A percentile compares a stretch with the other conserved stretches of the same genome.
Conservation (phyloP, 2,113 vertebrate species). For the Taurulus bubalis region DNA sequence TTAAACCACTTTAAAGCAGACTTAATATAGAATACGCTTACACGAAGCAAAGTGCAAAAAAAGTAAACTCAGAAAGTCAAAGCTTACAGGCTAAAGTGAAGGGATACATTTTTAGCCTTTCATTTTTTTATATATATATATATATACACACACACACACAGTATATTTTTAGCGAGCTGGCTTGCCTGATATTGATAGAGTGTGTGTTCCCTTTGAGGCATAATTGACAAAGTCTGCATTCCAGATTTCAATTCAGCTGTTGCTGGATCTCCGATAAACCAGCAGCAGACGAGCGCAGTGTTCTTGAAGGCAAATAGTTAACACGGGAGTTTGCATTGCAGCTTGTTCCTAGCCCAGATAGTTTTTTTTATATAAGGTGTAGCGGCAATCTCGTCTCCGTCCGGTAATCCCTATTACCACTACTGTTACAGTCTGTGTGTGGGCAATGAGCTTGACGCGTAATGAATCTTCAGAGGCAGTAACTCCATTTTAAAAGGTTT, state of each 20-base stretch:
- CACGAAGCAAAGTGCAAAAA: too few relatives aligned
- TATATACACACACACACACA: too few relatives aligned
- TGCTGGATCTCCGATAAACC: not conserved
- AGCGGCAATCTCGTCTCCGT: too few relatives aligned
- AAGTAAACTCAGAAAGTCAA: not conserved
- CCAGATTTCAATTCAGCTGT: not conserved
- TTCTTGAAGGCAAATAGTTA: not conserved
- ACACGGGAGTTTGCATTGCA: not conserved
- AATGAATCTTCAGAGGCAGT: too few relatives aligned
- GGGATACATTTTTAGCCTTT: not conserved
- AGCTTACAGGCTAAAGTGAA: not conserved
- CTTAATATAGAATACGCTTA: not conserved
- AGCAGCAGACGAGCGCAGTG: not conserved
- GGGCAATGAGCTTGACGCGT: too few relatives aligned
- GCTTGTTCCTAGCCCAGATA: too few relatives aligned
- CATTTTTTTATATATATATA: not conserved
- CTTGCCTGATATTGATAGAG: not conserved
- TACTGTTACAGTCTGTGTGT: too few relatives aligned
- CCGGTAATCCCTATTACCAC: too few relatives aligned
- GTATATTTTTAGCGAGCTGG: not conserved
- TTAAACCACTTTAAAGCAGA: not conserved
- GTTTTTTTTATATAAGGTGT: too few relatives aligned
- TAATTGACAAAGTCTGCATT: not conserved
- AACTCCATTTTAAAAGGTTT: too few relatives aligned
- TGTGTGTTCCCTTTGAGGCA: not conserved